Evolutionary conservation across 1,140 invertebrate genomes (phyloP), one percentile per base, ranked within the genome.

Genomic region (Agrilus planipennis): DNA sequence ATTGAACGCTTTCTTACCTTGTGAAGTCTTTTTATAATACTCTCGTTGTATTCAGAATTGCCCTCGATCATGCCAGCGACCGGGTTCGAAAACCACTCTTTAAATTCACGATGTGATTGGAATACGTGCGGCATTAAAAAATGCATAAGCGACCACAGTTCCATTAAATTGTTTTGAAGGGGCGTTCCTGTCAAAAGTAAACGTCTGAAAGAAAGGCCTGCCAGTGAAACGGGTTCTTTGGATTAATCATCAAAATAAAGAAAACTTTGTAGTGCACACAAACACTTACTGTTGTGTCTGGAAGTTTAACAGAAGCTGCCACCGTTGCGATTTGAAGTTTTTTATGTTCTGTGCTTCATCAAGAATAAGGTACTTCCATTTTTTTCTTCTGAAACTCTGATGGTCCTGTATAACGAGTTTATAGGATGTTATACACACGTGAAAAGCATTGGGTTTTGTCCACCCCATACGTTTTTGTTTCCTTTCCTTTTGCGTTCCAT

Each of bases 291-390:
- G 73, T 62, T 95, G 86, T 6, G 90, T 92, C 57, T 93, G 84
- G 64, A 99, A 97, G 63, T 98, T 98, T 5, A 99, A 68, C 35
- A 99, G 64, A 51, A 94, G 75, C 64, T 99, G 95, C 96, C 96
- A 99, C 34, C 96, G 69, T 61, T 99, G 95, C 10, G 91, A 96
- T 66, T 99, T 98, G 60, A 98, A 99, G 68, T 99, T 99, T 69
- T 99, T 99, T 40, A 99, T 99, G 61, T 99, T 98, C 59, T 99
- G 96, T 15, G 96, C 96, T 70, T 99, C 96, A 64, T 99, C 96
- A 22, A 99, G 71, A 54, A 99, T 97, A 6, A 99, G 73, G 67
- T 99, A 99, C 58, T 94, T 93, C 96, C 96, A 99, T 49, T 92
- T 88, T 70, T 98, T 97, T 47, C 94, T 72, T 34, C 95, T 75